Evolutionary conservation across 2,888 invertebrate species (phyloP).

Genomic region (Chaitophorus viminalis): DNA sequence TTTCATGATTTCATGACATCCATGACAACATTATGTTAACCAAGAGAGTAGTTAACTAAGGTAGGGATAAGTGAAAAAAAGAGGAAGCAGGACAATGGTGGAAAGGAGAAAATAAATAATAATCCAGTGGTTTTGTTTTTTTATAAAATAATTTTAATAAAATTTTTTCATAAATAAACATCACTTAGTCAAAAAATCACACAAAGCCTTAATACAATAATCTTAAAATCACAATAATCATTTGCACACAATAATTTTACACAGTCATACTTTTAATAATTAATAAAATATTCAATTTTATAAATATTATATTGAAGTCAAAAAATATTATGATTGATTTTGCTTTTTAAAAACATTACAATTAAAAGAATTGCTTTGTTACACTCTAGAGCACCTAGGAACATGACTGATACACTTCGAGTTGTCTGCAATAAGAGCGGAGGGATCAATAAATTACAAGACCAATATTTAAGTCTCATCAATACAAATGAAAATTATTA

Average conservation of each 20-base stretch:
- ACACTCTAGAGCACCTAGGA: constrained; percentile 60
- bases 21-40: background rate
- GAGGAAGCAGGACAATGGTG: too few relatives aligned
- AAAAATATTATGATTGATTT: constrained; percentile 33
- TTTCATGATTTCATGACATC: background rate
- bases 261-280: constrained; percentile 28
- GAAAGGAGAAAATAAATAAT: background rate
- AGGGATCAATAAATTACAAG: constrained; percentile 41
- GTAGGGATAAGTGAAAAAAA: background rate
- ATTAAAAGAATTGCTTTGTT: constrained; percentile 37
- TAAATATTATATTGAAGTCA: background rate
- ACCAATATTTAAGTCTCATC: constrained; percentile 27
- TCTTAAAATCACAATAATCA: constrained; percentile 60
- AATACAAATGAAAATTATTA: constrained; percentile 37
- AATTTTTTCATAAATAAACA: constrained; percentile 55
- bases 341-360: constrained; percentile 29
- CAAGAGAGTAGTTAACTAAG: background rate
- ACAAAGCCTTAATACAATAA: constrained; percentile 60
- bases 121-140: background rate
- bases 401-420: constrained; percentile 53
- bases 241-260: constrained; percentile 53
- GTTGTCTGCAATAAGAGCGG: constrained; percentile 49
- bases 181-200: constrained; percentile 60
- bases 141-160: constrained; percentile 57
- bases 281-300: constrained; percentile 29